These are phyloP conservation scores for Dendrocopos noguchii DNA, from an alignment of 2,113 vertebrate genomes.

Conservation along the genomic window DNA sequence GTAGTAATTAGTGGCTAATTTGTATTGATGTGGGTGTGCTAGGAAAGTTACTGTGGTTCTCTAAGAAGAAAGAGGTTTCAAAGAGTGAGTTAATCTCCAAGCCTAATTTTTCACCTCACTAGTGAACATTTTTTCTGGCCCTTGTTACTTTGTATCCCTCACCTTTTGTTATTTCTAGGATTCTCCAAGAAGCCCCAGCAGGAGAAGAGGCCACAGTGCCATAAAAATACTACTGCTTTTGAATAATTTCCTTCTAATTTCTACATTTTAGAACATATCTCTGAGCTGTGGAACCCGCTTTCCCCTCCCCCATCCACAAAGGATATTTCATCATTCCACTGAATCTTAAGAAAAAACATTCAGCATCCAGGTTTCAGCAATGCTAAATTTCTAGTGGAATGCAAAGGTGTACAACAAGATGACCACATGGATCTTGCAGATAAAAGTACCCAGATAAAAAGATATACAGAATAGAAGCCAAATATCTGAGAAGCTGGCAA, in stretches of 20 bases:
- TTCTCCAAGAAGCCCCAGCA: neutral
- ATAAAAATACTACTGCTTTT: neutral
- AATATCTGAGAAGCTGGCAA: neutral
- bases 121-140: neutral
- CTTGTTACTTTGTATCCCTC: neutral
- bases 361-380: neutral
- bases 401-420: neutral
- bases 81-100: neutral
- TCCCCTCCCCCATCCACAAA: neutral
- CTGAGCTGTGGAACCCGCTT: neutral
- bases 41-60: neutral
- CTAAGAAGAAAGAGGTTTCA: neutral
- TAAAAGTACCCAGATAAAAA: neutral
- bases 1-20: neutral
- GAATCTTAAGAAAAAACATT: neutral
- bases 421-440: neutral
- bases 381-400: neutral
- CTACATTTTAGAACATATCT: neutral
- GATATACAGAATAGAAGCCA: neutral
- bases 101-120: neutral
- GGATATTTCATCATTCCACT: neutral
- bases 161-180: neutral
- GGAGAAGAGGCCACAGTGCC: neutral
- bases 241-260: slow-evolving; percentile 16
- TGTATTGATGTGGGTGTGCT: neutral